Percentiles rank a stretch among this genome's conserved stretches.
phyloP scores from a whole-genome alignment of 2,113 vertebrate genomes.

The Ciconia boyciana region DNA sequence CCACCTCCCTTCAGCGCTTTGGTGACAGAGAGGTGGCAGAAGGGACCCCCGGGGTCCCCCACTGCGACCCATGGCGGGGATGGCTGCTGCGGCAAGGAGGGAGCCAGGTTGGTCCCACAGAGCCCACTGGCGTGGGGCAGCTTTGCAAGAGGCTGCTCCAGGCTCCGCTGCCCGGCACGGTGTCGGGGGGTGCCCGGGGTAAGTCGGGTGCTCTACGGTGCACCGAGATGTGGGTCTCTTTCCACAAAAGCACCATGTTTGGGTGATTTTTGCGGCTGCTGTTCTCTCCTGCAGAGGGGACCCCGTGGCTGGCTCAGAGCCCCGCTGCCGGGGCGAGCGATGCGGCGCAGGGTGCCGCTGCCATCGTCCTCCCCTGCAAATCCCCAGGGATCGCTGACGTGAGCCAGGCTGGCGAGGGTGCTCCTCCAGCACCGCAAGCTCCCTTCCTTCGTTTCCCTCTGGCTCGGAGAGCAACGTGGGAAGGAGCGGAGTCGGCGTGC shows the following conservation, averaged over 20 bases:
- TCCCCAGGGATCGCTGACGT: not conserved
- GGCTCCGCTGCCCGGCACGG: fast-evolving
- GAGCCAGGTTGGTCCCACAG: not conserved
- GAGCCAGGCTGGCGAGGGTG: not conserved
- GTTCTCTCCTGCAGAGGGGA: not conserved
- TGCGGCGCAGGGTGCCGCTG: not conserved
- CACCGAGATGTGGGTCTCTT: fast-evolving
- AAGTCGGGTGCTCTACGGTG: not conserved
- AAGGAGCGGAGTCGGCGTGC: not conserved
- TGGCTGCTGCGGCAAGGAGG: not conserved
- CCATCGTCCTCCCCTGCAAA: not conserved
- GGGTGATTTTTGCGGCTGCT: too few relatives aligned
- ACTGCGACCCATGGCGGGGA: fast-evolving
- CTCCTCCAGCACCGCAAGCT: not conserved
- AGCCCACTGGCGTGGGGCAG: not conserved
- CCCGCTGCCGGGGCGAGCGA: not conserved
- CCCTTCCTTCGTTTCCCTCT: not conserved
- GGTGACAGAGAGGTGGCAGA: not conserved
- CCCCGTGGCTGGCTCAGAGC: not conserved
- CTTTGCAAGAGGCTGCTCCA: not conserved
- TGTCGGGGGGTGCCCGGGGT: not conserved
- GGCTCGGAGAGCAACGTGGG: not conserved
- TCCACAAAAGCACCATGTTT: not conserved
- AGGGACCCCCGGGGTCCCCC: not conserved
- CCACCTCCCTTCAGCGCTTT: not conserved